phyloP scores from a whole-genome alignment of 2,113 vertebrate species.

The Elephas maximus region DNA sequence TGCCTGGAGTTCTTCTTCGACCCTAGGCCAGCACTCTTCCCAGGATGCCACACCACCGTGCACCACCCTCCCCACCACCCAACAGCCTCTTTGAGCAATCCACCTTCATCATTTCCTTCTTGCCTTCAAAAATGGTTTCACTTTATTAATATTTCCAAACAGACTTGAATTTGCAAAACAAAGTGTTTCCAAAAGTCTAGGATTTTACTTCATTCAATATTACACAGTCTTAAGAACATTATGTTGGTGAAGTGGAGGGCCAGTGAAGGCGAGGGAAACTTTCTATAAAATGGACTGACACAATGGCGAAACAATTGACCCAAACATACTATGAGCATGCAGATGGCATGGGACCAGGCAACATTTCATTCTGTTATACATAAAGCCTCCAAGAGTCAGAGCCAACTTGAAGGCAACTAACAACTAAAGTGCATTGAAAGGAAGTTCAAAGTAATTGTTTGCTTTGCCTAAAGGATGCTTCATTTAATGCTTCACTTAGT shows the following conservation, averaged over 20 bases:
- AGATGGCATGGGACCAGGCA: too few species aligned
- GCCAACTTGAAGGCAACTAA: too few species aligned
- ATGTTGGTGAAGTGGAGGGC: too few species aligned
- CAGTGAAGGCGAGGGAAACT: too few species aligned
- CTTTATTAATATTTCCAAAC: not conserved
- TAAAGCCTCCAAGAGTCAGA: too few species aligned
- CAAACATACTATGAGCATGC: too few species aligned
- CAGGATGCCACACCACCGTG: fast-evolving
- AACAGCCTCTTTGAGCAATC: too few species aligned
- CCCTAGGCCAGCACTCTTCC: not conserved
- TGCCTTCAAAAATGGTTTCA: not conserved
- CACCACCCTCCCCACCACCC: too few species aligned
- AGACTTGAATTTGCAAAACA: not conserved
- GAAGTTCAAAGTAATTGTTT: not conserved
- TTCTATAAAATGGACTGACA: too few species aligned
- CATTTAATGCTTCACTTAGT: not conserved
- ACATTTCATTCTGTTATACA: too few species aligned
- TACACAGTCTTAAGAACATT: too few species aligned
- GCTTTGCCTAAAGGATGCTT: not conserved
- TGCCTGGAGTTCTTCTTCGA: not conserved
- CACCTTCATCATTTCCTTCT: not conserved
- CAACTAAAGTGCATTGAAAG: not conserved
- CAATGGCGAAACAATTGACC: too few species aligned
- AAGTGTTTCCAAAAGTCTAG: not conserved
- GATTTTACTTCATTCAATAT: not conserved